These are phyloP conservation scores for Microplitis demolitor DNA, from an alignment of 1,140 invertebrate genomes.

Conservation along the genomic window DNA sequence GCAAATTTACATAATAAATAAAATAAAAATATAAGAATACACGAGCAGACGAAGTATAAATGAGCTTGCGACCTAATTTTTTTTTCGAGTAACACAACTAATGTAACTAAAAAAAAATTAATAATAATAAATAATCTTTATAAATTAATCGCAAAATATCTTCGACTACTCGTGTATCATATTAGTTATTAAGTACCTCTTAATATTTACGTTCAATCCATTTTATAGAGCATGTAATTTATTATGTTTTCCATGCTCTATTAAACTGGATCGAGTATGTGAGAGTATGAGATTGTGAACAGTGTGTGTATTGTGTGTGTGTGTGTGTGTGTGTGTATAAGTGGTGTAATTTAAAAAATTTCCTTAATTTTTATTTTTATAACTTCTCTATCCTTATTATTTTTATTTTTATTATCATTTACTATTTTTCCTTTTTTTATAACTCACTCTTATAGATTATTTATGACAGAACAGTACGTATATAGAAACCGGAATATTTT, in stretches of 20 bases:
- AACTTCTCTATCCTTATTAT: background rate
- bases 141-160: slow-evolving; percentile 7
- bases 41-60: slow-evolving; percentile 15
- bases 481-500: slow-evolving; percentile 57
- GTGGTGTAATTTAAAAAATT: background rate
- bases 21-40: slow-evolving; percentile 9
- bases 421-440: slow-evolving; percentile 10
- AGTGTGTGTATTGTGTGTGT: slow-evolving; percentile 28
- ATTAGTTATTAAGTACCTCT: slow-evolving; percentile 52
- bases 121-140: no score
- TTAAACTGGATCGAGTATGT: slow-evolving; percentile 48
- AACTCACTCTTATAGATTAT: slow-evolving; percentile 9
- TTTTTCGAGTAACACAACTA: background rate
- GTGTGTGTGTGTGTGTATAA: slow-evolving; percentile 26
- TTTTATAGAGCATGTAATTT: slow-evolving; percentile 58
- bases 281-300: slow-evolving; percentile 12
- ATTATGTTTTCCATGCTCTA: slow-evolving; percentile 57
- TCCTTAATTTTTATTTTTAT: background rate
- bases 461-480: slow-evolving; percentile 30
- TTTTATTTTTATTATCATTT: slow-evolving; percentile 25
- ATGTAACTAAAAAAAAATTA: background rate
- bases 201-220: slow-evolving; percentile 55
- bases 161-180: slow-evolving; percentile 44
- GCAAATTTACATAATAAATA: slow-evolving; percentile 54
- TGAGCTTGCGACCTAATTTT: background rate